Base-by-base conservation (phyloP, 2,797 vertebrate species). In the Poeciliopsis turneri region DNA sequence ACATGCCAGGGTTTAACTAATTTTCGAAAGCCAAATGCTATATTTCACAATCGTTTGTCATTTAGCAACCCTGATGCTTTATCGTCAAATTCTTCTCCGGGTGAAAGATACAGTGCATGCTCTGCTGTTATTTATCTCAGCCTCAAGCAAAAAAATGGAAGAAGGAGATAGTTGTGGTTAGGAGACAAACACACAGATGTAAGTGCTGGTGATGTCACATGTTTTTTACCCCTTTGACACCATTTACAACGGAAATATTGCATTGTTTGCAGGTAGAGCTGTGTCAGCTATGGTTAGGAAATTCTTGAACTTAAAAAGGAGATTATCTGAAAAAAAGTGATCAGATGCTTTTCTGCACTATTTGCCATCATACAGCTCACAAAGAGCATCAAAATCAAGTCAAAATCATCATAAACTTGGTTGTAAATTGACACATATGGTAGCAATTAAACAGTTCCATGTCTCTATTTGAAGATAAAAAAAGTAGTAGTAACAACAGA, bases 151-250 rank as follows among this genome's bases (percentile, higher is more conserved):
- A 66, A 64, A 36, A 39, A 66, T 39, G 36, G 18, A 23, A 64
- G 59, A 69, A 53, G 51, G 53, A 78, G 36, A 78, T 2, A 0
- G 45, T 13, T 84, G 80, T 72, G 75, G 83, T 84, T 86, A 76
- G 28, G 45, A 72, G 76, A 86, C 81, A 79, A 74, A 81, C 49
- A 81, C 49, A 75, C 53, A 33, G 74, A 43, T 81, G 79, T 74
- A 80, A 78, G 28, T 51, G 10, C 39, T 47, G 2, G 75, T 89
- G 84, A 88, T 57, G 86, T 78, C 90, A 92, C 83, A 1, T 78
- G 28, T 51, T 80, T 33, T 79, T 57, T 83, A 64, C 55, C 78
- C 64, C 39, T 41, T 84, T 72, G 69, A 83, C 74, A 78, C 30
- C 46, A n/a, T 9, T 46, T 5, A 69, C 78, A 84, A 66, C 75